Evolutionary conservation across 37 sponge, comb jelly and placozoan genomes (phyloP), one percentile per base, ranked within the genome.

Genomic region (Ianthella basta): DNA sequence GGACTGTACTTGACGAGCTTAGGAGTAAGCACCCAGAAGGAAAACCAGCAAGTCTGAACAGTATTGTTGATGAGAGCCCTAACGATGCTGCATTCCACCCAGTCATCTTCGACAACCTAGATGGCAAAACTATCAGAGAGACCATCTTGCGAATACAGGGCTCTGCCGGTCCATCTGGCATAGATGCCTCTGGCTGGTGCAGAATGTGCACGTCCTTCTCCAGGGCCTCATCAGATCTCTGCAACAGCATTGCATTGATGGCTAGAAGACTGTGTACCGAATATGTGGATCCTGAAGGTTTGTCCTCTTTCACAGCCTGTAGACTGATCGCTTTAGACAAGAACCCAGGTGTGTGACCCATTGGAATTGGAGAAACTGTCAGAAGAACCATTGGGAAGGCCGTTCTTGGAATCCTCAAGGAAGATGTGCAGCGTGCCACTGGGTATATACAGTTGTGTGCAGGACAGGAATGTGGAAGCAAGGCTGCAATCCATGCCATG

Each of bases 401-500:
- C 15, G 59, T 57, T 18, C 59, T 57, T 57, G 18, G 18, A 57
- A 18, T 57, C 15, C 59, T 57, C 59, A n/a, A n/a, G n/a, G n/a
- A 57, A 57, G 59, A 57, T 57, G 59, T 57, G 18, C 59, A 57
- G 59, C 18, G 59, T 15, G 59, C 59, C 15, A 57, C 59, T 57
- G 59, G 59, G 15, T 57, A 57, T 18, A 20, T 57, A 57, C 59
- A 57, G 59, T 57, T 57, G 18, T 57, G 59, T 57, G 59, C 59
- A 57, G 59, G 59, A 57, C 59, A 57, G 18, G 59, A 57, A 57
- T 57, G 59, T 57, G 18, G 59, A 18, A 57, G 59, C 59, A 57
- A 57, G 59, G 59, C 59, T 57, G 59, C 59, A 57, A 57, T 57
- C 59, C 59, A 57, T 57, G 59, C 59, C 59, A 57, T 57, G 59